These are phyloP conservation scores for Cybosia mesomella DNA, from an alignment of 2,888 invertebrate genomes.

Conservation along the genomic window DNA sequence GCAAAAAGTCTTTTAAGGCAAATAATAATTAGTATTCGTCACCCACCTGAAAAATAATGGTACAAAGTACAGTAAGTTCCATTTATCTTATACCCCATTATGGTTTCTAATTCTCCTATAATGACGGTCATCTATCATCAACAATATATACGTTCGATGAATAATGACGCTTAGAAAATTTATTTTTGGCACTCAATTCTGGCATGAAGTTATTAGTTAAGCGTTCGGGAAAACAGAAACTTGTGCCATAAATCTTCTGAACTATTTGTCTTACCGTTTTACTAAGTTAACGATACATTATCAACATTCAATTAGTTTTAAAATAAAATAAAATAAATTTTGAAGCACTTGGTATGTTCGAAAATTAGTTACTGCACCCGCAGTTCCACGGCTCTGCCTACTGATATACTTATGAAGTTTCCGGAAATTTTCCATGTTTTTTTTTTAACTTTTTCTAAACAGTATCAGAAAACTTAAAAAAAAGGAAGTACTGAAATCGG, in stretches of 20 bases:
- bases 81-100: slow-evolving; percentile 6
- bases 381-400: too few relatives aligned
- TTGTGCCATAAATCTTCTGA: slow-evolving; percentile 39
- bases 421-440: too few relatives aligned
- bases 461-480: too few relatives aligned
- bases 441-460: too few relatives aligned
- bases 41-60: background rate
- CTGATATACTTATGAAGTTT: too few relatives aligned
- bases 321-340: background rate
- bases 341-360: background rate
- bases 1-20: too few relatives aligned
- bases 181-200: slow-evolving; percentile 63
- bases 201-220: slow-evolving; percentile 62
- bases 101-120: slow-evolving; percentile 48
- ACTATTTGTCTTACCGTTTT: slow-evolving; percentile 39
- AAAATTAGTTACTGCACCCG: too few relatives aligned
- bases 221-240: slow-evolving; percentile 34
- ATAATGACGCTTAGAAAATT: slow-evolving; percentile 76
- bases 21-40: background rate
- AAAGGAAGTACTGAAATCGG: too few relatives aligned
- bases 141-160: slow-evolving; percentile 75
- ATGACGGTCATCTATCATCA: slow-evolving; percentile 72
- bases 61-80: background rate
- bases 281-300: slow-evolving; percentile 22
- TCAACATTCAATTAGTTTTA: slow-evolving; percentile 22